Base-by-base conservation (phyloP, 1,140 invertebrate species). In the Myzus persicae region DNA sequence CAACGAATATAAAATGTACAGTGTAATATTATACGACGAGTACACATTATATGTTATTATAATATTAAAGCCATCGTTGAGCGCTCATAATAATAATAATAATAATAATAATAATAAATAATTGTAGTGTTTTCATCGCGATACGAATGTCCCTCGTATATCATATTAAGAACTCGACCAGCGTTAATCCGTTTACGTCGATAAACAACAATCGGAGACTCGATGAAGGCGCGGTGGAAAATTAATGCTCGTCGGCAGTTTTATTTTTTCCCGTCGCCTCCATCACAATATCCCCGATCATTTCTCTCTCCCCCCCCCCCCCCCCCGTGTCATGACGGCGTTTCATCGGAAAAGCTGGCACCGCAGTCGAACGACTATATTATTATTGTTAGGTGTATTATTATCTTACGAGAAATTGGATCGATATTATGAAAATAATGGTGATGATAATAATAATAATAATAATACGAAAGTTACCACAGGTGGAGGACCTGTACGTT, bases 21-120 rank as follows among this genome's bases (percentile, higher is more conserved):
- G n/a, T n/a, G n/a, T n/a, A n/a, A n/a, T n/a, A n/a, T n/a, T n/a
- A n/a, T 31, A 24, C 31, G 31, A 59, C 59, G n/a, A 4, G 5
- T n/a, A 76, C 31, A 76, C 59, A 76, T 94, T 67, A 67, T 67
- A 67, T 31, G n/a, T 67, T 67, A 67, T 67, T 67, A 20, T n/a
- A 76, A n/a, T 76, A 76, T 67, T 67, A 67, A n/a, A 67, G 31
- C 59, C 59, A 14, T 59, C 31, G 54, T 22, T 3, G 48, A 20
- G 5, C 59, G 59, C 31, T 18, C 31, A 14, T 76, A 59, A 59
- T 67, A 26, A 54, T 26, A 54, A 26, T 9, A 59, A 31, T 31
- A 54, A 54, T 26, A 67, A 31, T 67, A n/a, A 67, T 18, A 76
- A 76, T 76, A 76, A 76, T 76, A 76, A n/a, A n/a, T 76, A 76